phyloP scores from a whole-genome alignment of 2,113 vertebrate species.

The Macrotis lagotis region DNA sequence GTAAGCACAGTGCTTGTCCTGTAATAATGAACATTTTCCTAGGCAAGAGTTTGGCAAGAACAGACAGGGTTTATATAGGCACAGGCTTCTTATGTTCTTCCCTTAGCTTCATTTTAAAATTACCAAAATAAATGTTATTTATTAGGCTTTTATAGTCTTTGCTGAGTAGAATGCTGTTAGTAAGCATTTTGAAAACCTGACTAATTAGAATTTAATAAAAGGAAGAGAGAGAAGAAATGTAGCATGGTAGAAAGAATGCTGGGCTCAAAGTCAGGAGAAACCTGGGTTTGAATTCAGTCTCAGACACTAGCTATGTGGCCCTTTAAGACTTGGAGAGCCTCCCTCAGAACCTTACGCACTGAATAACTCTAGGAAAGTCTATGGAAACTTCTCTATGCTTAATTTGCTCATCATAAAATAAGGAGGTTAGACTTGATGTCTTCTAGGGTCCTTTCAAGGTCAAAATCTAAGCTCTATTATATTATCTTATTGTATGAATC shows the following conservation, averaged over 20 bases:
- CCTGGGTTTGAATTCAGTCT: background rate
- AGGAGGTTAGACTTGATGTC: background rate
- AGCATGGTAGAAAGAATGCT: background rate
- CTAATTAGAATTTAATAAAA: background rate
- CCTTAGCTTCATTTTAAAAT: slow-evolving; percentile 1
- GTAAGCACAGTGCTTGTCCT: background rate
- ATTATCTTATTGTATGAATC: background rate
- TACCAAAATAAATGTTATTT: background rate
- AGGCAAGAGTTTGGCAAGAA: background rate
- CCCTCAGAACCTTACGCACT: background rate
- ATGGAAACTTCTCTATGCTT: background rate
- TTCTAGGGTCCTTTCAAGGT: background rate
- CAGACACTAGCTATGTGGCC: background rate
- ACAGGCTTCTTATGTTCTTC: background rate
- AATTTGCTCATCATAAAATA: background rate
- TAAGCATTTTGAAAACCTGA: background rate
- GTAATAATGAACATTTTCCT: background rate
- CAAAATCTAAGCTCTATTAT: background rate
- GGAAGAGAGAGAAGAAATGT: background rate
- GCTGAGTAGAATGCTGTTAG: background rate
- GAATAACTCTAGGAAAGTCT: background rate
- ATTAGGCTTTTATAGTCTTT: background rate
- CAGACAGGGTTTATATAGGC: background rate
- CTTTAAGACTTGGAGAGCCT: background rate
- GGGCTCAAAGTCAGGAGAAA: background rate